Percentiles rank a stretch among this genome's conserved stretches.
phyloP scores from a whole-genome alignment of 2,888 invertebrate genomes.

The Hirtodrosophila histrioides region DNA sequence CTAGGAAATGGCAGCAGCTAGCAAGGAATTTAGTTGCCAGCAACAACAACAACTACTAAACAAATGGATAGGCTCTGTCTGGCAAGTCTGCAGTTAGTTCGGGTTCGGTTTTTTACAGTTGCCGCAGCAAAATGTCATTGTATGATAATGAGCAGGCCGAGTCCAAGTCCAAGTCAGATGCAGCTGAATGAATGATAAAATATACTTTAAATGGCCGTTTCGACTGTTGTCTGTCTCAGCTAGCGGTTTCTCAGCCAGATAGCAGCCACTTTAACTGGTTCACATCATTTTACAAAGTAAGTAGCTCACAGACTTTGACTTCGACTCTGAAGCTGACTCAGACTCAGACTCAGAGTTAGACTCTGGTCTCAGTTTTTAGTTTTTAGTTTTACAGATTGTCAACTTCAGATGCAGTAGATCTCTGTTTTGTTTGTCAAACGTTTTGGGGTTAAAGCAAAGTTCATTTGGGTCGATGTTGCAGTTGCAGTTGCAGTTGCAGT shows the following conservation, averaged over 20 bases:
- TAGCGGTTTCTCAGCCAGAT: constrained; percentile 65
- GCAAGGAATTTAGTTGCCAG: constrained; percentile 68
- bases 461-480: constrained; percentile 68
- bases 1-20: constrained; percentile 71
- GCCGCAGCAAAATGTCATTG: constrained; percentile 73
- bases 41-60: constrained; percentile 45
- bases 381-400: constrained; percentile 52
- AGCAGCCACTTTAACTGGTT: constrained; percentile 69
- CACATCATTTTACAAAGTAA: constrained; percentile 77
- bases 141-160: constrained; percentile 74
- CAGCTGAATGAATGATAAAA: constrained; percentile 79
- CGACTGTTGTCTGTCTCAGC: constrained; percentile 73
- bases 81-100: constrained; percentile 61
- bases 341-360: constrained; percentile 21
- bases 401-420: constrained; percentile 68
- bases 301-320: constrained; percentile 53
- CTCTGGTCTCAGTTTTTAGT: background rate
- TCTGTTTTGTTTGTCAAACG: constrained; percentile 71
- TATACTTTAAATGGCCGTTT: constrained; percentile 78
- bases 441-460: constrained; percentile 71
- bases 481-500: constrained; percentile 34
- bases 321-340: constrained; percentile 12
- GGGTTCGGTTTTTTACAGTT: constrained; percentile 57
- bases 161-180: constrained; percentile 71
- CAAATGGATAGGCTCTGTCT: constrained; percentile 58